phyloP scores from a whole-genome alignment of 2,113 vertebrate species.

The Melanostigma gelatinosum region DNA sequence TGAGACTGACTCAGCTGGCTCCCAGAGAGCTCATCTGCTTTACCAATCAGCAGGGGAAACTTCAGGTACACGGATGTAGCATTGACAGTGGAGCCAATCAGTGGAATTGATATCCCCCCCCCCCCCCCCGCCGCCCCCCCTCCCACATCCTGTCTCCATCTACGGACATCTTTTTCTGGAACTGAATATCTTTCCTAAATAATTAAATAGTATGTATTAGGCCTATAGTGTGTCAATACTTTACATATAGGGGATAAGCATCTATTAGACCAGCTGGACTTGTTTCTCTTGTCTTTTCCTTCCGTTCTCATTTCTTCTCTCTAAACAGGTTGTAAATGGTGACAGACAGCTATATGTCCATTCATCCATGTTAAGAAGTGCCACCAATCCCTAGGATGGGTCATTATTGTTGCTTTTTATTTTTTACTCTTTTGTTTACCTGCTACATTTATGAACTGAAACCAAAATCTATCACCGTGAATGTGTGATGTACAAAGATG shows the following conservation, averaged over 20 bases:
- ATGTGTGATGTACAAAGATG: conserved; percentile 78
- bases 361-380: conserved; percentile 74
- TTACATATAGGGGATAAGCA: conserved; percentile 72
- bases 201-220: conserved; percentile 72
- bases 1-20: conserved; percentile 58
- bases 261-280: conserved; percentile 69
- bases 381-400: conserved; percentile 70
- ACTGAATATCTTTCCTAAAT: conserved; percentile 68
- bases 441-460: conserved; percentile 71
- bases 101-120: conserved; percentile 26
- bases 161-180: conserved; percentile 60
- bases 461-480: conserved; percentile 81
- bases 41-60: conserved; percentile 56
- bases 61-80: conserved; percentile 70
- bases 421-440: conserved; percentile 62
- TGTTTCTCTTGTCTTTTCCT: conserved; percentile 48
- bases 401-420: conserved; percentile 63
- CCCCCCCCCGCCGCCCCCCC: too few species aligned
- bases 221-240: conserved; percentile 68
- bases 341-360: conserved; percentile 66
- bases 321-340: conserved; percentile 63
- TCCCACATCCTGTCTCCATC: conserved; percentile 47
- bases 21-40: conserved; percentile 57
- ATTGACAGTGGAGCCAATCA: conserved; percentile 53
- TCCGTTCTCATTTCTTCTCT: conserved; percentile 54